phyloP scores from a whole-genome alignment of 1,140 invertebrate species.

The Euwallacea fornicatus region DNA sequence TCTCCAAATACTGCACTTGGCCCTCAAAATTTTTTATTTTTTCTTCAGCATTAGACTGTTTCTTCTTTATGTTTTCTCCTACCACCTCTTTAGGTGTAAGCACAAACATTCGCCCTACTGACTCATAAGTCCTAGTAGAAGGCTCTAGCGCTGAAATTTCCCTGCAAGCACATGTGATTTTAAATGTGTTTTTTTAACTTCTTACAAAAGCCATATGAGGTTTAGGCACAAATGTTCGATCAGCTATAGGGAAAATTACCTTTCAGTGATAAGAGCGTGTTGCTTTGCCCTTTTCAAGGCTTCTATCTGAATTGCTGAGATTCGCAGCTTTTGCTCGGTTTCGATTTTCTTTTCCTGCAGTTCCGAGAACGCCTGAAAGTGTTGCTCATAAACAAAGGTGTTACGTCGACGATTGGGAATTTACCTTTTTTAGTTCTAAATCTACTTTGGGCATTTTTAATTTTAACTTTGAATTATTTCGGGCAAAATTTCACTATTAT shows the following conservation, averaged over 20 bases:
- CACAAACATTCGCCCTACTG: conserved; percentile 84
- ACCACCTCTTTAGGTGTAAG: conserved; percentile 68
- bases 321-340: conserved; percentile 76
- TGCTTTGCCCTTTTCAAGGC: conserved; percentile 68
- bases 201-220: conserved; percentile 2
- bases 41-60: conserved; percentile 63
- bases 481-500: too few species aligned
- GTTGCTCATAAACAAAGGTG: conserved; percentile 18
- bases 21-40: conserved; percentile 75
- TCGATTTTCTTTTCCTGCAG: conserved; percentile 82
- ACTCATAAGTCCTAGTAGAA: conserved; percentile 63
- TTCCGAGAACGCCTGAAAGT: conserved; percentile 73
- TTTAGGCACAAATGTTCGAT: neutral
- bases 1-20: conserved; percentile 75
- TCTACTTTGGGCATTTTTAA: conserved; percentile 50
- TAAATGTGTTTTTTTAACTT: neutral
- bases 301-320: conserved; percentile 79
- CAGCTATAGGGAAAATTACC: conserved; percentile 47
- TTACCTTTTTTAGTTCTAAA: conserved; percentile 52
- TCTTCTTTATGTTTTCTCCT: conserved; percentile 64
- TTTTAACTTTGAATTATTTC: neutral
- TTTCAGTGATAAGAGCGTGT: conserved; percentile 71
- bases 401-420: neutral
- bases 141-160: conserved; percentile 48
- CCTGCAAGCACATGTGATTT: conserved; percentile 43